A percentile compares a stretch with the other conserved stretches of the same genome.
Conservation (phyloP, 35 echinoderm and acorn worm genomes). For the Apostichopus japonicus region DNA sequence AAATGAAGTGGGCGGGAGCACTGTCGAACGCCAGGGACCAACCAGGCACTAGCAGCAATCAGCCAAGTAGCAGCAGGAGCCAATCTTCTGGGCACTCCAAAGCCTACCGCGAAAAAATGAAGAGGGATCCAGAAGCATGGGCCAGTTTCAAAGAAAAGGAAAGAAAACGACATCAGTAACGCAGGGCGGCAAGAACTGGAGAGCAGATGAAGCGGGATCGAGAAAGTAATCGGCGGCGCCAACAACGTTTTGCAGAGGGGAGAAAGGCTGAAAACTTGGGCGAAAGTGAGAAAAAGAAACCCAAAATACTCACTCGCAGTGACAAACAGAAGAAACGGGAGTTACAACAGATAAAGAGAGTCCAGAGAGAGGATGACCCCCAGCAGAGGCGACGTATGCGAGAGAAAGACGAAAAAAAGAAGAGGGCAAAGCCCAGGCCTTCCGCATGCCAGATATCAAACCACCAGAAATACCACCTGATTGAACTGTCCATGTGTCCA, state of each 20-base stretch:
- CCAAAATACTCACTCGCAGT: not conserved
- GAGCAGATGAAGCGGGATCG: slow-evolving; percentile 34
- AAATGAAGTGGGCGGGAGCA: no score
- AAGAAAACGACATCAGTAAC: not conserved
- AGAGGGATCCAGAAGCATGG: slow-evolving; percentile 15
- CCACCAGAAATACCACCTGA: slow-evolving; percentile 47
- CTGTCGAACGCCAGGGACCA: no score
- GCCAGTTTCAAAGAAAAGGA: slow-evolving; percentile 8
- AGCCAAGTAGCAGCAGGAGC: no score
- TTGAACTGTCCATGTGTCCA: slow-evolving; percentile 34
- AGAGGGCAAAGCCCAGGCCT: slow-evolving; percentile 1
- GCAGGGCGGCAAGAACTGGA: slow-evolving; percentile 12
- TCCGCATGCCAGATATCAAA: not conserved
- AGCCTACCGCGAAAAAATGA: slow-evolving; percentile 3
- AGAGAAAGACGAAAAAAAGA: slow-evolving; percentile 37
- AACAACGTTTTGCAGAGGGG: slow-evolving; percentile 6
- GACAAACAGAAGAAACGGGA: slow-evolving; percentile 37
- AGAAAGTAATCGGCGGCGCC: slow-evolving; percentile 22
- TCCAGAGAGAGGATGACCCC: slow-evolving; percentile 17
- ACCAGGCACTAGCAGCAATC: no score
- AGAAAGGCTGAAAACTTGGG: not conserved
- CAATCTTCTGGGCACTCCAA: not conserved
- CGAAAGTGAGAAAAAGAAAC: not conserved
- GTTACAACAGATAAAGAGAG: slow-evolving; percentile 32
- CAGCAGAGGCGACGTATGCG: slow-evolving; percentile 33